A percentile compares a stretch with the other conserved stretches of the same genome.
Evolutionary conservation across 1,140 invertebrate genomes (phyloP).

Genomic region (Saccostrea glomerata): DNA sequence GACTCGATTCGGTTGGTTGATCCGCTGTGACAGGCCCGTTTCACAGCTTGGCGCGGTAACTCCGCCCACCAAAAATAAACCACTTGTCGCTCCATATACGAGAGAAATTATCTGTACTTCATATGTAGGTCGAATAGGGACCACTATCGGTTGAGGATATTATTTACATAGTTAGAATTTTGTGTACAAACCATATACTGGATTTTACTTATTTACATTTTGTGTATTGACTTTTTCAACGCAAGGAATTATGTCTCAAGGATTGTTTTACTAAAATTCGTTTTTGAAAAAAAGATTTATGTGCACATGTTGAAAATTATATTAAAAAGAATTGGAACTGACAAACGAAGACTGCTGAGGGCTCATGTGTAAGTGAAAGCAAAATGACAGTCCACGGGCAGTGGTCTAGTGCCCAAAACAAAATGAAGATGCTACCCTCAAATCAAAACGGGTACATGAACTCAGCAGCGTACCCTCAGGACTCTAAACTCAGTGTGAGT

Average conservation of each 20-base stretch:
- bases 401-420: conserved; percentile 39
- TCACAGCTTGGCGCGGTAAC: conserved; percentile 41
- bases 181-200: conserved; percentile 30
- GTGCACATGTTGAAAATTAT: conserved; percentile 26
- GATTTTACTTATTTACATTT: neutral
- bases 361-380: neutral
- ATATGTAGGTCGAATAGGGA: conserved; percentile 42
- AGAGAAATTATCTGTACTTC: conserved; percentile 38
- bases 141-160: conserved; percentile 34
- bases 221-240: neutral
- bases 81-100: conserved; percentile 45
- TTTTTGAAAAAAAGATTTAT: neutral
- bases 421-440: conserved; percentile 24
- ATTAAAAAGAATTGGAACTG: neutral
- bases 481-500: conserved; percentile 4
- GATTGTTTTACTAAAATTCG: neutral
- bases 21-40: conserved; percentile 46
- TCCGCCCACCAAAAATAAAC: conserved; percentile 48
- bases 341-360: neutral
- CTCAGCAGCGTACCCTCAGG: neutral
- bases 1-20: conserved; percentile 42
- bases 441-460: conserved; percentile 36
- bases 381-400: conserved; percentile 49
- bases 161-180: conserved; percentile 41
- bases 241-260: neutral